phyloP scores from a whole-genome alignment of 2,888 invertebrate species.

The Vandiemenella viatica region DNA sequence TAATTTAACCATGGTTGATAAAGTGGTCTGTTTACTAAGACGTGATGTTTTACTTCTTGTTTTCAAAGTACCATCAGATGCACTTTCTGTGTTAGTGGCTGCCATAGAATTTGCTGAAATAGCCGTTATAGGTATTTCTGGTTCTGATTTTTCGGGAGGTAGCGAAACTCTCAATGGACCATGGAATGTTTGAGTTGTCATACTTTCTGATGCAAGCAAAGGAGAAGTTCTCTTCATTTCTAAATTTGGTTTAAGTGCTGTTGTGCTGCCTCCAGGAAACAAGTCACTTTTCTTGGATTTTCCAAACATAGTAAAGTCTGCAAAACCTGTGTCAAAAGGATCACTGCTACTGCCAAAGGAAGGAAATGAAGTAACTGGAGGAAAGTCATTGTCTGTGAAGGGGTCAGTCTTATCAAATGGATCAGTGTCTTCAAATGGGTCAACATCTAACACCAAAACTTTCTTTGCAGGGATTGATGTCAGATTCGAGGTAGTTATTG shows the following conservation, averaged over 20 bases:
- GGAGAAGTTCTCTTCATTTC: slow-evolving; percentile 5
- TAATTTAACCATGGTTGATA: slow-evolving; percentile 22
- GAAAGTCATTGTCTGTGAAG: slow-evolving; percentile 40
- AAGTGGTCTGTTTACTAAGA: slow-evolving; percentile 13
- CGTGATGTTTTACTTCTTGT: slow-evolving; percentile 9
- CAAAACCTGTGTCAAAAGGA: slow-evolving; percentile 41
- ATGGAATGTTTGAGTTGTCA: slow-evolving; percentile 25
- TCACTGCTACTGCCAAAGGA: slow-evolving; percentile 29
- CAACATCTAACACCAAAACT: slow-evolving; percentile 20
- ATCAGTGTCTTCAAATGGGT: slow-evolving; percentile 52
- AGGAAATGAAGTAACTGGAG: slow-evolving; percentile 26
- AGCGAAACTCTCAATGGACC: slow-evolving; percentile 53
- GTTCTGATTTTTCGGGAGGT: slow-evolving; percentile 47
- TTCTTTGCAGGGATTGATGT: slow-evolving; percentile 20
- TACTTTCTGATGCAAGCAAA: slow-evolving; percentile 9
- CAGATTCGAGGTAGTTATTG: neutral
- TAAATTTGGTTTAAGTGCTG: neutral
- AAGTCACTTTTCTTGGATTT: slow-evolving; percentile 11
- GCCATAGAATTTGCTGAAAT: neutral
- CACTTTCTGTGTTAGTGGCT: neutral
- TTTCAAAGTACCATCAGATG: slow-evolving; percentile 4
- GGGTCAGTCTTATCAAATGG: slow-evolving; percentile 58
- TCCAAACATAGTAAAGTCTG: slow-evolving; percentile 23
- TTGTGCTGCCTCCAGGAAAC: neutral
- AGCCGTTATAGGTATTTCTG: slow-evolving; percentile 30